Base-by-base conservation (phyloP, 2,113 vertebrate species). In the Pedionomus torquatus region DNA sequence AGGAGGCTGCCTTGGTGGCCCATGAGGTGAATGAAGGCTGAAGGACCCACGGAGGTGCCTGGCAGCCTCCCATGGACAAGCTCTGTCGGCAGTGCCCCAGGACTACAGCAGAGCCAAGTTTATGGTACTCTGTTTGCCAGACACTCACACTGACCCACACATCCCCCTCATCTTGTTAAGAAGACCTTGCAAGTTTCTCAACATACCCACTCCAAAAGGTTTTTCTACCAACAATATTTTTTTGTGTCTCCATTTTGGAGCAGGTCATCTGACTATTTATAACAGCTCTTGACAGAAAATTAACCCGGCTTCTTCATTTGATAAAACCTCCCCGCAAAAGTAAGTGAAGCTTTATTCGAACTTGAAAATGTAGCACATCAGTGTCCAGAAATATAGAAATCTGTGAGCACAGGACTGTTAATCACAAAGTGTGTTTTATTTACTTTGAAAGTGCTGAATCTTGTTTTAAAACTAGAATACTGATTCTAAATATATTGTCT, bases 321-420 rank as follows among this genome's bases (percentile, higher is more conserved):
- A 64, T 55, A 31, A 57, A 85, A 57, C 18, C 10, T 69, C 5
- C 51, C 37, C 0, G 1, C 9, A 60, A 94, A 91, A 55, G 9
- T 41, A 33, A 92, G 6, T 33, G 72, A 58, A 66, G 31, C 10
- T 61, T 70, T 77, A 61, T 23, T 76, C 35, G 55, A 24, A 55
- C 8, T 44, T 37, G 5, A 93, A 46, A 79, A 88, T n/a, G 24
- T 11, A 84, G 21, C 13, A 52, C 8, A 48, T 25, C 15, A 41
- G 11, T 24, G 31, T 60, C 10, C 52, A 52, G 54, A 79, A n/a
- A 5, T 64, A n/a, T 17, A 83, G 49, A 80, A 90, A 91, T 77
- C 11, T 0, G 1, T 41, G 37, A 14, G 3, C 19, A 41, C 4
- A 58, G 9, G 21, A 82, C 33, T 60, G 11, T 31, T 66, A 65